Evolutionary conservation across 64 coral and sea anemone species (phyloP).

Genomic region (Cladopsammia gracilis): DNA sequence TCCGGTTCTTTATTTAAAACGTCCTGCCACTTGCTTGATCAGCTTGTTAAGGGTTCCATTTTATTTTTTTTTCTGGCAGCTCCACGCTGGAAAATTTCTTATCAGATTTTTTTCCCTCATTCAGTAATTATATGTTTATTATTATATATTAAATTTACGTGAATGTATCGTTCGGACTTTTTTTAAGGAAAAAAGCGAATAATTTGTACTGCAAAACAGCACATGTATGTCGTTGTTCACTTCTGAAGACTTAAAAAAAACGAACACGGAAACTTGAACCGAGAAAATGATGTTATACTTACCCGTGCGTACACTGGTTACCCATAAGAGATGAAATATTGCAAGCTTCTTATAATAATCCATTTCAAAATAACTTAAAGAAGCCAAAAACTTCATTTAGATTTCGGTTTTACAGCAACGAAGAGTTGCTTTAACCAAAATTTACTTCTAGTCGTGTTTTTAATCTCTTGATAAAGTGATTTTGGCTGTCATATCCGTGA

Average conservation of each 20-base stretch:
- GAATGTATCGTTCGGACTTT: neutral
- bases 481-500: neutral
- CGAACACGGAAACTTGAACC: neutral
- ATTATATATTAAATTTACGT: too few species aligned
- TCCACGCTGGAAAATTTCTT: neutral
- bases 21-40: too few species aligned
- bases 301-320: neutral
- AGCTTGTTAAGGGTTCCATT: too few species aligned
- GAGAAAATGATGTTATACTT: neutral
- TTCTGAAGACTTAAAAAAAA: neutral
- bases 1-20: too few species aligned
- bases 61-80: too few species aligned
- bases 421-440: neutral
- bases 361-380: neutral
- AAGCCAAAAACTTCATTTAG: too few species aligned
- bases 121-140: too few species aligned
- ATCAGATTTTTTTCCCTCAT: too few species aligned
- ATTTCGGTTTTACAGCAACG: neutral
- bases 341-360: neutral
- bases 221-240: neutral
- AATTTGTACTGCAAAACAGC: neutral
- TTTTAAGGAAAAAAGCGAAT: neutral
- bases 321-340: slow-evolving; percentile 3
- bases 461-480: neutral
- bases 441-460: neutral